phyloP scores from a whole-genome alignment of 2,888 invertebrate genomes.

The Dorcus hopei region DNA sequence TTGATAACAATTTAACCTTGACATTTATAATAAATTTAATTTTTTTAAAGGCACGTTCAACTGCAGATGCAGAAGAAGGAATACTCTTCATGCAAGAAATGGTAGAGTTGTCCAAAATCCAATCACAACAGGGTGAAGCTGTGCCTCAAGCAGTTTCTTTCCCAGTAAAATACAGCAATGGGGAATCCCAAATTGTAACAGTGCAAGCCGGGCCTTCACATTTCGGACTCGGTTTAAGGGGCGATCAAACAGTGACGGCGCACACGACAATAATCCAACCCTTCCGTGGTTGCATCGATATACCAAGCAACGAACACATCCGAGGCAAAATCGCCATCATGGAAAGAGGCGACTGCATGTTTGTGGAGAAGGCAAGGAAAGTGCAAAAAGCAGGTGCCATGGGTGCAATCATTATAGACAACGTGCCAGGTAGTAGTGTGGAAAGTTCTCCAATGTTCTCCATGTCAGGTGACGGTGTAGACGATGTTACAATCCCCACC shows the following conservation, averaged over 20 bases:
- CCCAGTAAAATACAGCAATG: constrained; percentile 44
- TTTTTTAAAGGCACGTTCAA: constrained; percentile 70
- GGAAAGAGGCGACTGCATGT: constrained; percentile 91
- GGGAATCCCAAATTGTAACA: constrained; percentile 37
- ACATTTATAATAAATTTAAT: constrained; percentile 2
- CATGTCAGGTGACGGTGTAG: constrained; percentile 91
- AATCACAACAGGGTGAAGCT: constrained; percentile 58
- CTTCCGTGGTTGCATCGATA: constrained; percentile 60
- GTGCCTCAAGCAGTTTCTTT: constrained; percentile 54
- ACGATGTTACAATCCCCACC: constrained; percentile 85
- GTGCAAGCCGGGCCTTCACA: constrained; percentile 85
- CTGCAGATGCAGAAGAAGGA: constrained; percentile 88
- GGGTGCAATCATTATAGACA: constrained; percentile 84
- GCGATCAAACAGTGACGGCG: constrained; percentile 63
- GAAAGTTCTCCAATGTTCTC: constrained; percentile 83
- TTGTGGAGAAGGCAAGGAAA: constrained; percentile 87
- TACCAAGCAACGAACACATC: constrained; percentile 59
- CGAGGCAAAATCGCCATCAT: constrained; percentile 79
- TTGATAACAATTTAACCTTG: too few species aligned
- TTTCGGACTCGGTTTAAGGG: constrained; percentile 76
- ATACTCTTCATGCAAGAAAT: constrained; percentile 96
- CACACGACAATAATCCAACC: constrained; percentile 66
- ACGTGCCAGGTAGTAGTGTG: constrained; percentile 71
- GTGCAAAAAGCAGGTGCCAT: constrained; percentile 79
- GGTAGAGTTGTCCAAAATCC: constrained; percentile 81